Base-by-base conservation (phyloP, 30 jellyfish, hydroid and myxozoan genomes). In the Chironex yamaguchii region DNA sequence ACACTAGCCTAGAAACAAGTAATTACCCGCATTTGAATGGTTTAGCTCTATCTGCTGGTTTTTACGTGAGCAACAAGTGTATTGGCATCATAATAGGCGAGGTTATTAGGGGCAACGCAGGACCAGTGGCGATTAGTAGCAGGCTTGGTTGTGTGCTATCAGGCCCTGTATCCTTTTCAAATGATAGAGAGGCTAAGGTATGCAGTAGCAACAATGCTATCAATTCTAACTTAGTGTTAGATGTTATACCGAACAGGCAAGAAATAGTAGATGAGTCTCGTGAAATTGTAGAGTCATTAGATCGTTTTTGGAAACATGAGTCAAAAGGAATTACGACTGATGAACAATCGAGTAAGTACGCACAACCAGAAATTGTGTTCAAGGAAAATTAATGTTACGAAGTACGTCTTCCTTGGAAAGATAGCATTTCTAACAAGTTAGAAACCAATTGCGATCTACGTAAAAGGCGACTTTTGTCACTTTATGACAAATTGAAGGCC, bases 121-220 rank as follows among this genome's bases (percentile, higher is more conserved):
- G 79, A 2, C 89, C 89, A 0, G 76, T 76, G 21, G 89, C 89
- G 2, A 29, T 76, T 27, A 54, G 77, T 77, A 50, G 77, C 29
- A 76, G 23, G 36, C 66, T 76, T 51, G 89, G 89, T 52, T 76
- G 77, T 67, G 53, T 76, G 11, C 33, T 29, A 26, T 27, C 79
- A 54, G 89, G 65, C 22, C 77, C 79, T 70, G 1, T 72, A 36
- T 48, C 34, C 30, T 22, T 14, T 4, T 52, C 11, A 25, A 11
- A n/a, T n/a, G n/a, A n/a, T n/a, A n/a, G n/a, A n/a, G n/a, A n/a
- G n/a, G n/a, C n/a, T n/a, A n/a, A n/a, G n/a, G n/a, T n/a, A n/a
- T n/a, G n/a, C n/a, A n/a, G n/a, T 64, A 52, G n/a, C 28, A 64
- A 64, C 22, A 24, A 63, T 63, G 25, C 28, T 63, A 63, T 63